Conservation (phyloP, 2,888 invertebrate genomes). For the Caenorhabditis sp. region DNA sequence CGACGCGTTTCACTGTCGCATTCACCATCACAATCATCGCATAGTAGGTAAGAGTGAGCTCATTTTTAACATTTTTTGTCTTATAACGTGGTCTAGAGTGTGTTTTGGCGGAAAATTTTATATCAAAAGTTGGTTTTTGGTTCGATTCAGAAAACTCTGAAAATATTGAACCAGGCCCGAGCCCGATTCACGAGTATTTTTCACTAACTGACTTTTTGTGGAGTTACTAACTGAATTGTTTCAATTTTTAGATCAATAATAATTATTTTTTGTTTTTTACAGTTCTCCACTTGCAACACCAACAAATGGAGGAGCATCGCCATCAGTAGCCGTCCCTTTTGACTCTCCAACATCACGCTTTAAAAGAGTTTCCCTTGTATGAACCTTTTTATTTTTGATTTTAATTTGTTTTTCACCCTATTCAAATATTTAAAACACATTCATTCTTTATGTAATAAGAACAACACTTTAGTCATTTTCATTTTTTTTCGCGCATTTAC, state of each 20-base stretch:
- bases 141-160: too few species aligned
- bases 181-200: too few species aligned
- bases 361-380: slow-evolving; percentile 50
- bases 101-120: too few species aligned
- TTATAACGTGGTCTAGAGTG: too few species aligned
- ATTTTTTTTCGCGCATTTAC: slow-evolving; percentile 21
- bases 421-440: not conserved
- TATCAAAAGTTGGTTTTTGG: too few species aligned
- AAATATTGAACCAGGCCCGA: too few species aligned
- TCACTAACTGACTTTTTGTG: too few species aligned
- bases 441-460: not conserved
- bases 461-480: not conserved
- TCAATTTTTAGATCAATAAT: not conserved
- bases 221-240: too few species aligned
- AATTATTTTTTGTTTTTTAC: slow-evolving; percentile 6
- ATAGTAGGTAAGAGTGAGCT: slow-evolving; percentile 26
- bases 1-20: slow-evolving; percentile 58
- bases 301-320: slow-evolving; percentile 39
- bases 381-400: not conserved
- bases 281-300: slow-evolving; percentile 41
- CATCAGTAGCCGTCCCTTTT: slow-evolving; percentile 35
- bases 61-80: not conserved
- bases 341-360: slow-evolving; percentile 46
- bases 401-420: too few species aligned
- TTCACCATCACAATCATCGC: slow-evolving; percentile 44